These are phyloP conservation scores for Cyanoderma ruficeps DNA, from an alignment of 2,113 vertebrate genomes.

Conservation along the genomic window DNA sequence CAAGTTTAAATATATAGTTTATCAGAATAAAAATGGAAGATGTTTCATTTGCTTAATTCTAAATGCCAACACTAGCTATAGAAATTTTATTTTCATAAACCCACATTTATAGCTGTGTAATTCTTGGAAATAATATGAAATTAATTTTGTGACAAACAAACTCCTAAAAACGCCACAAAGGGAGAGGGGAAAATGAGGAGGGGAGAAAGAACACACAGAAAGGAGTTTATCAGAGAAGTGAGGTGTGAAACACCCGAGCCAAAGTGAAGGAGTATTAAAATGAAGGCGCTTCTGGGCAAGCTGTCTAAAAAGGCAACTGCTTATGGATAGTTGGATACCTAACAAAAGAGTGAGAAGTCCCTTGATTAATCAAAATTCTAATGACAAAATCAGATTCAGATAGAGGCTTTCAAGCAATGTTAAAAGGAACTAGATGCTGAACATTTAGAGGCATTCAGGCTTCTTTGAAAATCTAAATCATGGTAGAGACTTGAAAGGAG, in stretches of 20 bases:
- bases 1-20: neutral
- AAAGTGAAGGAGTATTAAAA: neutral
- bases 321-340: neutral
- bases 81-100: neutral
- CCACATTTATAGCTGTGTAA: neutral
- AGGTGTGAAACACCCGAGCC: neutral
- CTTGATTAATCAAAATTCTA: neutral
- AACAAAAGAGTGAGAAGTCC: neutral
- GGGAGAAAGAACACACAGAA: neutral
- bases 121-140: neutral
- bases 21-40: neutral
- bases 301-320: neutral
- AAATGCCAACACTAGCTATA: neutral
- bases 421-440: neutral
- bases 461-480: conserved; percentile 15
- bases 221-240: neutral
- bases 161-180: neutral
- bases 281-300: neutral
- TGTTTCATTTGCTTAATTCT: neutral
- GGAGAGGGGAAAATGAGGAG: neutral
- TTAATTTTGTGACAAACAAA: neutral
- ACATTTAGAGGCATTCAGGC: neutral
- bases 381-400: neutral
- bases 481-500: neutral
- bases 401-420: neutral